Percentiles rank a stretch among this genome's conserved stretches.
Conservation (phyloP, 35 echinoderm and acorn worm genomes). For the Hemicentrotus pulcherrimus region DNA sequence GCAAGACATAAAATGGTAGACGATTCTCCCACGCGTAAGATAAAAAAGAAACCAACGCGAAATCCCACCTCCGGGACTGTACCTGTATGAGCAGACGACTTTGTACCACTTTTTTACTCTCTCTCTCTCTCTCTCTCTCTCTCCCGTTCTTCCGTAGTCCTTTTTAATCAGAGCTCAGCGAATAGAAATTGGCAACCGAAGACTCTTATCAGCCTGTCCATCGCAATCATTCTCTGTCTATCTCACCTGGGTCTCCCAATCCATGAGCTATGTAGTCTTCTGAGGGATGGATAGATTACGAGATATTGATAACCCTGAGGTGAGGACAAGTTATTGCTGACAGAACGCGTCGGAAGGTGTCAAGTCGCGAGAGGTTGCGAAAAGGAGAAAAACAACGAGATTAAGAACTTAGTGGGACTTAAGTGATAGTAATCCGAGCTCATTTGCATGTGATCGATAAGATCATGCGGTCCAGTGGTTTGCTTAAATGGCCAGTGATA, state of each 20-base stretch:
- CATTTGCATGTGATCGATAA: conserved; percentile 12
- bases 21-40: background rate
- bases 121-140: too few relatives aligned
- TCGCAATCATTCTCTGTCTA: conserved; percentile 2
- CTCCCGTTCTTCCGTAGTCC: background rate
- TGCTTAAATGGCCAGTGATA: background rate
- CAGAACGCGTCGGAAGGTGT: background rate
- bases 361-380: background rate
- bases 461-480: background rate
- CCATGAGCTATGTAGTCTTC: background rate
- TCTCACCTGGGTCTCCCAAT: background rate
- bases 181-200: background rate
- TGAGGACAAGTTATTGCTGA: background rate
- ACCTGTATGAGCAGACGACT: background rate
- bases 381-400: background rate
- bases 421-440: background rate
- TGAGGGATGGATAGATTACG: background rate
- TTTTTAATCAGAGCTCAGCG: conserved; percentile 1
- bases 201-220: background rate
- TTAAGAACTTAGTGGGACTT: background rate
- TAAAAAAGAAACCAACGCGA: background rate
- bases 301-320: conserved; percentile 17
- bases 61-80: background rate
- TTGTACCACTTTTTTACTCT: background rate
- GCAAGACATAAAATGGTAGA: background rate